Base-by-base conservation (phyloP, 2,797 vertebrate genomes). In the Arnoldichthys spilopterus region DNA sequence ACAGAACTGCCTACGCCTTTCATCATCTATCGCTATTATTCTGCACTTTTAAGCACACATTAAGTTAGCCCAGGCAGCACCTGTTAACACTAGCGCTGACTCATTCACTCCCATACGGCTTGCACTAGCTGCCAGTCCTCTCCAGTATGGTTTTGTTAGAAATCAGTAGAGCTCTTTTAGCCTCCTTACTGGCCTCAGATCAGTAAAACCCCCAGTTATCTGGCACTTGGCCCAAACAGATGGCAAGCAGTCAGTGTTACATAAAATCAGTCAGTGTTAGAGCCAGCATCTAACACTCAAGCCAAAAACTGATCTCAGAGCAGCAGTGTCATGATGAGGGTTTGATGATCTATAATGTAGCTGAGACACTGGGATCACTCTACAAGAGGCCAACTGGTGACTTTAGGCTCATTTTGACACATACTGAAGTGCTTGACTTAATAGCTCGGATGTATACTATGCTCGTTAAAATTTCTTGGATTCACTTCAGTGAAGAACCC, bases 281-380 rank as follows among this genome's bases (percentile, higher is more conserved):
- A 76, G 79, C 78, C 83, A 84, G 80, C 70, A 49, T 80, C 49
- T 28, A 24, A 20, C 1, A 34, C 40, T 66, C 30, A 22, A 56
- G 76, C 82, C 85, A 85, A 81, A 80, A 26, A 53, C 81, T 86
- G 85, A 83, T 83, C 77, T 85, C 83, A 85, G 79, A 80, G 54
- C 76, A 51, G 72, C 54, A 51, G 71, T 68, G 69, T 76, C 74
- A 51, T 76, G 71, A 75, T 73, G 74, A 79, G 79, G 73, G 64
- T 78, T 78, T 71, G 72, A 83, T 79, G 72, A 76, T 58, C 63
- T 72, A 37, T 67, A 74, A 63, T 71, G n/a, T 51, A 56, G 61
- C 1, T 72, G 51, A 81, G 77, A 73, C 32, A 76, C 70, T 66
- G 64, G 70, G 77, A 63, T 66, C 43, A 1, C 54, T 54, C 62